A percentile compares a stretch with the other conserved stretches of the same genome.
Conservation (phyloP, 2,888 invertebrate genomes). For the Metacarcinus magister region DNA sequence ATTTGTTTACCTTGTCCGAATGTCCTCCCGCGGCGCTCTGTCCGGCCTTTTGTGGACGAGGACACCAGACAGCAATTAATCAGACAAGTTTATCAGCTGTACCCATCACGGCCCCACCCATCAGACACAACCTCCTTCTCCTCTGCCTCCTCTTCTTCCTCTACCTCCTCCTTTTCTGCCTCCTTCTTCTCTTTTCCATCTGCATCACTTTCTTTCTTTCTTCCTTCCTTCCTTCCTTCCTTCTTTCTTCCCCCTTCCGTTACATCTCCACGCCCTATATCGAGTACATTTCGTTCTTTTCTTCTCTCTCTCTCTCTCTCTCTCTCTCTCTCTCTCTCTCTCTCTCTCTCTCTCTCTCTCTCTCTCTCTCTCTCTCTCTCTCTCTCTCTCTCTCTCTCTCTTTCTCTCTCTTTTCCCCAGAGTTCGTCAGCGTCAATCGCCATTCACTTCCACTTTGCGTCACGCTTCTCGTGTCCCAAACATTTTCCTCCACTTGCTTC, state of each 20-base stretch:
- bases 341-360: slow-evolving; percentile 21
- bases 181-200: background rate
- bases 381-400: slow-evolving; percentile 13
- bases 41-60: slow-evolving; percentile 44
- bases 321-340: background rate
- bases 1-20: slow-evolving; percentile 36
- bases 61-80: slow-evolving; percentile 46
- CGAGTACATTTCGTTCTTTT: no score
- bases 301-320: background rate
- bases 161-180: background rate
- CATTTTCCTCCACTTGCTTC: background rate
- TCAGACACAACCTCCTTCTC: background rate
- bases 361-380: slow-evolving; percentile 14
- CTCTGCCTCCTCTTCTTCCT: background rate
- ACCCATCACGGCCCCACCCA: slow-evolving; percentile 49
- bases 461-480: background rate
- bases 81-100: slow-evolving; percentile 55
- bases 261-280: background rate
- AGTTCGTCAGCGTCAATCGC: slow-evolving; percentile 14
- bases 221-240: background rate
- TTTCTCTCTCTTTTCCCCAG: background rate
- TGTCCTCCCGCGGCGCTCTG: slow-evolving; percentile 6
- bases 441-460: background rate
- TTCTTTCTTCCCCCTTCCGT: background rate
- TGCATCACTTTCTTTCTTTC: background rate